Conservation (phyloP, 2,113 vertebrate genomes). For the Amia ocellicauda region DNA sequence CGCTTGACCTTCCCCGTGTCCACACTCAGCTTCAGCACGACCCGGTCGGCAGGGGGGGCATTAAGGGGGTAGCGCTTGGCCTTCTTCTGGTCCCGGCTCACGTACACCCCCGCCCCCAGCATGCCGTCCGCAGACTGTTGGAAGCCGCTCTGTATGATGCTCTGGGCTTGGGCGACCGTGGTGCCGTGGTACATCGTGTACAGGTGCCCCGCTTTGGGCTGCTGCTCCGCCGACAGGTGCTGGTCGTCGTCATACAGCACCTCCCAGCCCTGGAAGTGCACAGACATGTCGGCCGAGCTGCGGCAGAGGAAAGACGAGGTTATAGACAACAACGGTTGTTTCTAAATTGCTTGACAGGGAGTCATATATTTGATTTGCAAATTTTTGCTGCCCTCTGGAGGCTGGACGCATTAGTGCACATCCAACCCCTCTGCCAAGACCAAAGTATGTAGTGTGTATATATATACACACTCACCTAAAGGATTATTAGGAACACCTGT, state of each 20-base stretch:
- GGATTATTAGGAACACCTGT: too few species aligned
- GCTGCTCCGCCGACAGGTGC: slow-evolving; percentile 5
- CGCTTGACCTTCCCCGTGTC: slow-evolving; percentile 51
- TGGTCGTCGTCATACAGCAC: slow-evolving; percentile 8
- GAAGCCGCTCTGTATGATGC: slow-evolving; percentile 54
- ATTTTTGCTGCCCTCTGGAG: too few species aligned
- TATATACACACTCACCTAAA: too few species aligned
- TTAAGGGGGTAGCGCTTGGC: slow-evolving; percentile 46
- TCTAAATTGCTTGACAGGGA: too few species aligned
- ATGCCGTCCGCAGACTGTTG: slow-evolving; percentile 48
- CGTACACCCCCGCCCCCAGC: slow-evolving; percentile 60
- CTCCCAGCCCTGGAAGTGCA: slow-evolving; percentile 3
- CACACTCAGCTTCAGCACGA: slow-evolving; percentile 47
- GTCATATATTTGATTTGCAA: too few species aligned
- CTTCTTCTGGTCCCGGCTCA: slow-evolving; percentile 56
- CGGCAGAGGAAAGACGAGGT: not conserved
- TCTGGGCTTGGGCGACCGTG: slow-evolving; percentile 20
- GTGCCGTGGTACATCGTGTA: slow-evolving; percentile 48
- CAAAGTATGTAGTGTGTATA: too few species aligned
- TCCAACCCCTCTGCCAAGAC: too few species aligned
- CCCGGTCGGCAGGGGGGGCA: not conserved
- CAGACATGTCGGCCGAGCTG: not conserved
- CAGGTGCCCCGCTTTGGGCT: not conserved
- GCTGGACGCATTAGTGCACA: too few species aligned
- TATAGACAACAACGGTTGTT: too few species aligned